Percentiles rank a stretch among this genome's conserved stretches.
phyloP scores from a whole-genome alignment of 2,888 invertebrate species.

The Cephus spinipes region DNA sequence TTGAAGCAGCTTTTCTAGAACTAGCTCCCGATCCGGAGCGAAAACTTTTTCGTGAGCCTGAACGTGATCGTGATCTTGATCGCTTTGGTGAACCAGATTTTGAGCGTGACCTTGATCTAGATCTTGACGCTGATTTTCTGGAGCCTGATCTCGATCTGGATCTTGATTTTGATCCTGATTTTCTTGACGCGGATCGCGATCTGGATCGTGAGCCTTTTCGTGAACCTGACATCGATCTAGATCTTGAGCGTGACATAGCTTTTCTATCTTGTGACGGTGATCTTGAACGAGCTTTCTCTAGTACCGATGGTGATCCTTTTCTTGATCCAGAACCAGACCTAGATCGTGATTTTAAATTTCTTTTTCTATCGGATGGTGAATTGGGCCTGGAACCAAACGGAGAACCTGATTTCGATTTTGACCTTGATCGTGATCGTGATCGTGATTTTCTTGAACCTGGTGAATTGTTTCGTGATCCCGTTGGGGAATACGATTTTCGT shows the following conservation, averaged over 20 bases:
- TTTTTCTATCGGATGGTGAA: constrained; percentile 33
- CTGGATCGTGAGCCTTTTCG: constrained; percentile 36
- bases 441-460: constrained; percentile 26
- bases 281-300: constrained; percentile 38
- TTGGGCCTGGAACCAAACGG: constrained; percentile 20
- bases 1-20: constrained; percentile 55
- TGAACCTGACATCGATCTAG: constrained; percentile 48
- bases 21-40: constrained; percentile 52
- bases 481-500: constrained; percentile 35
- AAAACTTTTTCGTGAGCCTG: constrained; percentile 20
- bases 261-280: constrained; percentile 42
- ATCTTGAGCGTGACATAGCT: constrained; percentile 51
- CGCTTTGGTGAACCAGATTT: constrained; percentile 41
- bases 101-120: constrained; percentile 29
- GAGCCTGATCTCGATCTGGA: constrained; percentile 39
- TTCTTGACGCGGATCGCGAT: constrained; percentile 28
- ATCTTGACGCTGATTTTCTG: constrained; percentile 38
- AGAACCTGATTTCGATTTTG: constrained; percentile 34
- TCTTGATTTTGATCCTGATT: constrained; percentile 35
- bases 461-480: constrained; percentile 34
- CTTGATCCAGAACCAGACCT: constrained; percentile 49
- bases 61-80: constrained; percentile 34
- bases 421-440: constrained; percentile 38
- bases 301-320: constrained; percentile 45
- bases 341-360: constrained; percentile 46